These are phyloP conservation scores for Vanessa cardui DNA, from an alignment of 2,888 invertebrate genomes.

Conservation along the genomic window DNA sequence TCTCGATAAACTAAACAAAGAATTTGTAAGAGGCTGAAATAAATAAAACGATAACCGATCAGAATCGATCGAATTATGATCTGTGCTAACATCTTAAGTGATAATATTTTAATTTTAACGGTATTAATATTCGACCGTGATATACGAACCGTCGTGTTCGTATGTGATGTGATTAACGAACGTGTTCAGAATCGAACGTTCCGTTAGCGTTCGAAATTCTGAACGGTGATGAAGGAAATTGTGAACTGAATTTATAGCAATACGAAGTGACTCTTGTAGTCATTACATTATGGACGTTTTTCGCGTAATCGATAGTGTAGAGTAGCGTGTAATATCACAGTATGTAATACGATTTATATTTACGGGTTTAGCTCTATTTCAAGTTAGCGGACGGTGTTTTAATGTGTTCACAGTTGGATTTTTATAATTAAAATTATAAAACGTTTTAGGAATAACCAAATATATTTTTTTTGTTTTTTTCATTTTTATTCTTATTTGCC, in stretches of 20 bases:
- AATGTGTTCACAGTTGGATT: slow-evolving; percentile 77
- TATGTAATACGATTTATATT: slow-evolving; percentile 66
- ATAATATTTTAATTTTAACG: background rate
- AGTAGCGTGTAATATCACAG: slow-evolving; percentile 53
- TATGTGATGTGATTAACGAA: slow-evolving; percentile 4
- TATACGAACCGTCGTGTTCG: background rate
- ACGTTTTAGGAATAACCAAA: slow-evolving; percentile 70
- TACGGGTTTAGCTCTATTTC: slow-evolving; percentile 80
- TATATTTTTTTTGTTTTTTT: slow-evolving; percentile 59
- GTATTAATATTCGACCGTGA: background rate
- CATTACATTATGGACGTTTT: slow-evolving; percentile 45
- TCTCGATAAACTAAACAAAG: slow-evolving; percentile 4
- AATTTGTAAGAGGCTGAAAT: slow-evolving; percentile 33
- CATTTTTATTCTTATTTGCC: slow-evolving; percentile 48
- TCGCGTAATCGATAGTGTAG: slow-evolving; percentile 46
- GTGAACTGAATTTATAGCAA: slow-evolving; percentile 46
- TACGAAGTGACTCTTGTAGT: slow-evolving; percentile 44
- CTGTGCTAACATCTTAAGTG: slow-evolving; percentile 7
- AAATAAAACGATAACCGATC: slow-evolving; percentile 12
- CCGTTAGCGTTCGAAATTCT: slow-evolving; percentile 25
- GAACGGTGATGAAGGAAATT: slow-evolving; percentile 36
- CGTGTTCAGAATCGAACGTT: slow-evolving; percentile 16
- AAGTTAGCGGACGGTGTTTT: slow-evolving; percentile 69
- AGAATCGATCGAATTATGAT: slow-evolving; percentile 24
- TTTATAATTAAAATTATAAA: slow-evolving; percentile 56